Base-by-base conservation (phyloP, 2,888 invertebrate species). In the Polyploca ridens region DNA sequence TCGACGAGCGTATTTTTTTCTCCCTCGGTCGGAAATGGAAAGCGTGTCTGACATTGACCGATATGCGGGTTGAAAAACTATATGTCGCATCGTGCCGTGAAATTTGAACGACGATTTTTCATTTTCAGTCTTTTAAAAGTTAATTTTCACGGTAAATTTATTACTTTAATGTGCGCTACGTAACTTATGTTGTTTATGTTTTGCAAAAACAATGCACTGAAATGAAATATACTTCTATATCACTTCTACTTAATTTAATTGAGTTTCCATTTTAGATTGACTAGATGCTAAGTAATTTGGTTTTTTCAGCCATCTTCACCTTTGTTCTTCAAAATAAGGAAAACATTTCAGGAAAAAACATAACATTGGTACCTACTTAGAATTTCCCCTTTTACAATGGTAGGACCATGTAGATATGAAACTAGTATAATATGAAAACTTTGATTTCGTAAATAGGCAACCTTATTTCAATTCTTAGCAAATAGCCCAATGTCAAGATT, bases 41-140 rank as follows among this genome's bases (percentile, higher is more conserved):
- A 90, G 85, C 88, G 79, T 66, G 71, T 72, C 78, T 85, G 91
- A 86, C 92, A 90, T 90, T 91, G 92, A 92, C 91, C 90, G 88
- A 90, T 87, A 86, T 89, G 85, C 81, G 66, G 69, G 72, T 83
- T 84, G 87, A 89, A 90, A 90, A 89, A 90, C 89, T 88, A 90
- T 90, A 82, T 83, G 71, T 57, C 44, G 66, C 44, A 44, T 63
- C 57, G 63, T 66, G 69, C 71, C 63, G 64, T 64, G 33, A 46
- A 68, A 71, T 67, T 67, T 70, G 33, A 61, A 35, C 63, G 63
- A 60, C 61, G 62, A 72, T 67, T 68, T 69, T 70, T 71, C 49
- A 65, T 61, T 3, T 72, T 73, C 72, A 75, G 69, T 68, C 68
- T 66, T 68, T 61, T 64, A 69, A 63, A 69, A 58, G 67, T 65